Conservation (phyloP, 1,140 invertebrate genomes). For the Agraylea sexmaculata region DNA sequence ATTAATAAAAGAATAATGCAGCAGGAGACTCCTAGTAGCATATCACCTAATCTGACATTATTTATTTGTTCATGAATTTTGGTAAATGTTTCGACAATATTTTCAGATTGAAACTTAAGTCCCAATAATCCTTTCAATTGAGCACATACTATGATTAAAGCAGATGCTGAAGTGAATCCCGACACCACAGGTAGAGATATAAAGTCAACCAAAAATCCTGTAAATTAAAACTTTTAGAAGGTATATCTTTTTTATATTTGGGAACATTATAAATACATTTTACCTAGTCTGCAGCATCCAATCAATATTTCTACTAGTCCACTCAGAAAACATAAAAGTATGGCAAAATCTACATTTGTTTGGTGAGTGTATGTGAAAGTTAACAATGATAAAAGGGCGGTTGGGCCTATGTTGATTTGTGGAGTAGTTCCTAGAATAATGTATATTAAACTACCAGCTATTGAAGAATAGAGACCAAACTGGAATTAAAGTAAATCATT, state of each 20-base stretch:
- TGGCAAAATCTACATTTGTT: slow-evolving; percentile 48
- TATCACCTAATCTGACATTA: slow-evolving; percentile 44
- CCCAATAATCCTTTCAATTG: slow-evolving; percentile 69
- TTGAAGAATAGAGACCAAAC: slow-evolving; percentile 78
- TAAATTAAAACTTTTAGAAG: slow-evolving; percentile 16
- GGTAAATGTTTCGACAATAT: slow-evolving; percentile 47
- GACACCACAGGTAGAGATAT: slow-evolving; percentile 75
- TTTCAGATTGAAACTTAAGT: slow-evolving; percentile 47
- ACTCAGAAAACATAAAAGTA: slow-evolving; percentile 60
- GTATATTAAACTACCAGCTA: slow-evolving; percentile 74
- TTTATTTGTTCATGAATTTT: slow-evolving; percentile 41
- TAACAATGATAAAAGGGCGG: slow-evolving; percentile 61
- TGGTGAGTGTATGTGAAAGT: slow-evolving; percentile 52
- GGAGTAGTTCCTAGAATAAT: slow-evolving; percentile 69
- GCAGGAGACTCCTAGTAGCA: slow-evolving; percentile 50
- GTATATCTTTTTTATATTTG: neutral
- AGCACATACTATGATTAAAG: slow-evolving; percentile 69
- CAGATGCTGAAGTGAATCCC: slow-evolving; percentile 78
- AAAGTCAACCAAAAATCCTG: slow-evolving; percentile 78
- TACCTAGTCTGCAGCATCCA: slow-evolving; percentile 39
- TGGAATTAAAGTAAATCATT: slow-evolving; percentile 35
- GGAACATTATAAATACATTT: slow-evolving; percentile 1
- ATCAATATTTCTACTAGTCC: slow-evolving; percentile 55
- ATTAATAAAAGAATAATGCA: slow-evolving; percentile 47
- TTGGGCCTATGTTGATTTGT: slow-evolving; percentile 74